Conservation (phyloP, 1,140 invertebrate species). For the Conus betulinus region DNA sequence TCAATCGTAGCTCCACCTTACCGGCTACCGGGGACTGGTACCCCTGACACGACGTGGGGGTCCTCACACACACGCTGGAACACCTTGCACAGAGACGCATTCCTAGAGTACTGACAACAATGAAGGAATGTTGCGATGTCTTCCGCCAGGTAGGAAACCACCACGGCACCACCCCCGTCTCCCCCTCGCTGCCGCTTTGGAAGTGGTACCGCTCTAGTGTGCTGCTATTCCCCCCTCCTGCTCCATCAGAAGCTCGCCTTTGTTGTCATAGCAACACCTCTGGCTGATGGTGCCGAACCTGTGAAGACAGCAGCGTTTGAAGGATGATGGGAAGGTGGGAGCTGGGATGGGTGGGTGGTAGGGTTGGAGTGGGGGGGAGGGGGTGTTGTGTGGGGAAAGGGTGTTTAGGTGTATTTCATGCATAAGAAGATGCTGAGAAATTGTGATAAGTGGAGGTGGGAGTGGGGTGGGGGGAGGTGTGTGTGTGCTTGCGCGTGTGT, state of each 20-base stretch:
- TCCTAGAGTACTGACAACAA: constrained; percentile 63
- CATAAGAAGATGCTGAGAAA: too few relatives aligned
- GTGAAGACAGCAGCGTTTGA: not conserved
- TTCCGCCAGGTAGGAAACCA: constrained; percentile 63
- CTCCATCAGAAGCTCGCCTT: constrained; percentile 60
- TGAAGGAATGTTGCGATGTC: constrained; percentile 64
- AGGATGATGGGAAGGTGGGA: too few relatives aligned
- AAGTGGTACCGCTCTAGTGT: constrained; percentile 59
- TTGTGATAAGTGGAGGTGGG: too few relatives aligned
- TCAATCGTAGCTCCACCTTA: constrained; percentile 27
- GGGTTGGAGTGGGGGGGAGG: too few relatives aligned
- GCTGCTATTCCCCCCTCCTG: constrained; percentile 58
- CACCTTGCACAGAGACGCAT: constrained; percentile 47
- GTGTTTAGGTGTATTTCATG: too few relatives aligned
- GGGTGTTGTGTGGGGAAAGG: too few relatives aligned
- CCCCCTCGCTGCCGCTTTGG: constrained; percentile 42
- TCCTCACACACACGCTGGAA: constrained; percentile 49
- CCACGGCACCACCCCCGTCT: constrained; percentile 53
- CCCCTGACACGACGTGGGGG: constrained; percentile 57
- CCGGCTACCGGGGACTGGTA: constrained; percentile 65
- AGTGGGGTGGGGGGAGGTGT: too few relatives aligned
- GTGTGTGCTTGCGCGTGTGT: too few relatives aligned
- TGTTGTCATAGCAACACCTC: constrained; percentile 62
- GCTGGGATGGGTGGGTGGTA: too few relatives aligned
- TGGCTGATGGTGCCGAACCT: constrained; percentile 49